Conservation (phyloP, 2,888 invertebrate species). For the Monoplex corrugatus region DNA sequence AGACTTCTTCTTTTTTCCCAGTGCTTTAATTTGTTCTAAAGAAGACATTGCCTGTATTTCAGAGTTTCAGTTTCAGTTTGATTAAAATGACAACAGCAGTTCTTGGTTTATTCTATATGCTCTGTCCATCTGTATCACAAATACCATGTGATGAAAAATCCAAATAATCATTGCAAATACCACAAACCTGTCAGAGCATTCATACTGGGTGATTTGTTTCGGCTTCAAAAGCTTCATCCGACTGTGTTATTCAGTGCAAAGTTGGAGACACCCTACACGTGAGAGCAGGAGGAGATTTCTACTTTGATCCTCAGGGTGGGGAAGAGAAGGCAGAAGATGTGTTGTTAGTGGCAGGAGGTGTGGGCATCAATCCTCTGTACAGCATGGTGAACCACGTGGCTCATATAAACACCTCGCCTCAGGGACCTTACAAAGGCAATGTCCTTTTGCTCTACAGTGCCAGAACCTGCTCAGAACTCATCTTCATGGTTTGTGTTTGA, state of each 20-base stretch:
- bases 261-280: conserved; percentile 77
- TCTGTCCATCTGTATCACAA: no score
- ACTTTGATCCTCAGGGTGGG: conserved; percentile 70
- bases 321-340: conserved; percentile 66
- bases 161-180: no score
- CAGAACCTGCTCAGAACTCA: conserved; percentile 77
- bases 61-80: no score
- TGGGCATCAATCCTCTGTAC: conserved; percentile 82
- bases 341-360: conserved; percentile 82
- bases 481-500: conserved; percentile 78
- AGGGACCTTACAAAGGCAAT: conserved; percentile 50
- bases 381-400: conserved; percentile 80
- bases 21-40: no score
- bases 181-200: no score
- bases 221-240: no score
- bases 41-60: no score
- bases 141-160: no score
- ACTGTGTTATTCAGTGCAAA: conserved; percentile 80
- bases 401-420: conserved; percentile 61
- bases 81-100: no score
- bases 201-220: no score
- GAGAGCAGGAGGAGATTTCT: conserved; percentile 82
- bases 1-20: no score
- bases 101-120: no score
- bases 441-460: conserved; percentile 80